Evolutionary conservation across 2,888 invertebrate species (phyloP).

Genomic region (Tetheella fluctuosa): DNA sequence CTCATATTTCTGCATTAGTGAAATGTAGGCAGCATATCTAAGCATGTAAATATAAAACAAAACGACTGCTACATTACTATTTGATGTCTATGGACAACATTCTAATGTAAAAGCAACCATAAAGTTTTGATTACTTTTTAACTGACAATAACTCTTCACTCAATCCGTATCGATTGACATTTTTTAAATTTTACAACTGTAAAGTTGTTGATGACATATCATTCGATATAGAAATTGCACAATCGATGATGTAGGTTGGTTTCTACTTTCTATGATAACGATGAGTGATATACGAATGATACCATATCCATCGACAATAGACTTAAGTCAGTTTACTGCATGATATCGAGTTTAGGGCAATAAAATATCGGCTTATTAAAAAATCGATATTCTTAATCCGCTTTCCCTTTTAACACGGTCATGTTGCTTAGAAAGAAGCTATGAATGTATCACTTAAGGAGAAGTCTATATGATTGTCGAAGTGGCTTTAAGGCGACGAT

Average conservation of each 20-base stretch:
- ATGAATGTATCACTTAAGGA: no score
- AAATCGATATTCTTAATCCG: conserved; percentile 23
- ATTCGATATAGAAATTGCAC: conserved; percentile 1
- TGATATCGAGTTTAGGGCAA: not conserved
- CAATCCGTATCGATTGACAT: not conserved
- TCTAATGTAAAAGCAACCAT: not conserved
- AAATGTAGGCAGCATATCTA: not conserved
- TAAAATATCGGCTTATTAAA: conserved; percentile 13
- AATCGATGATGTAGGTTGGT: not conserved
- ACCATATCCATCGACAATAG: not conserved
- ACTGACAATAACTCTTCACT: not conserved
- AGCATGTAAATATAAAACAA: not conserved
- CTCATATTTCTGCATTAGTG: not conserved
- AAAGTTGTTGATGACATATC: not conserved
- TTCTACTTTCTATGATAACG: not conserved
- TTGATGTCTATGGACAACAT: not conserved
- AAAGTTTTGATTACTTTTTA: not conserved
- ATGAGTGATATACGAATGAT: conserved; percentile 3
- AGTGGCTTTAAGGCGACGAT: no score
- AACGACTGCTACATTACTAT: conserved; percentile 11
- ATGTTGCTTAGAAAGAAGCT: conserved; percentile 34
- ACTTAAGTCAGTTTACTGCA: not conserved
- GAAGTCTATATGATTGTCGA: no score
- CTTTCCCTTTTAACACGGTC: conserved; percentile 52
- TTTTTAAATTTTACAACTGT: not conserved